Percentiles rank a stretch among this genome's conserved stretches.
Conservation (phyloP, 2,113 vertebrate genomes). For the Atrichornis clamosus region DNA sequence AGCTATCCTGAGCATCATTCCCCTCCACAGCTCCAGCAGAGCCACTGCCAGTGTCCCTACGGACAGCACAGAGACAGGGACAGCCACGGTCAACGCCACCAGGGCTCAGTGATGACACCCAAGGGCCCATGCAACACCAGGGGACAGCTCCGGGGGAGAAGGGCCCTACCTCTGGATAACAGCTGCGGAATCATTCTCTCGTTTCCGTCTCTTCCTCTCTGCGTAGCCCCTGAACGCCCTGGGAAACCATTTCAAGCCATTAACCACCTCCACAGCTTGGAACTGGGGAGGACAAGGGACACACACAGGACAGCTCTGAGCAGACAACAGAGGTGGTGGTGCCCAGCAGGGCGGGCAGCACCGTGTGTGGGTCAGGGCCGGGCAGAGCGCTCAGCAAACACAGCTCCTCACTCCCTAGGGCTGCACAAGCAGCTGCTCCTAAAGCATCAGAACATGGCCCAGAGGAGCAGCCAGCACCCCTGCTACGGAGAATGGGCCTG, state of each 20-base stretch:
- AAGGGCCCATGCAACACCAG: constrained; percentile 45
- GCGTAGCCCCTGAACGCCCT: constrained; percentile 96
- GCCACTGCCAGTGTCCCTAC: neutral
- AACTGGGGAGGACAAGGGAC: constrained; percentile 26
- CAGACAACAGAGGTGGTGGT: neutral
- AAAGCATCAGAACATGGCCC: neutral
- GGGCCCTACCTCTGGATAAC: constrained; percentile 92
- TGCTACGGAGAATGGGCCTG: neutral
- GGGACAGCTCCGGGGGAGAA: constrained; percentile 58
- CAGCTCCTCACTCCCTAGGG: neutral
- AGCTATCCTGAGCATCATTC: neutral
- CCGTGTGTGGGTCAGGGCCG: neutral
- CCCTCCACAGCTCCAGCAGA: neutral
- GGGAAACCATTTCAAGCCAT: constrained; percentile 80
- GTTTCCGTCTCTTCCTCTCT: constrained; percentile 94
- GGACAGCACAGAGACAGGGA: constrained; percentile 60
- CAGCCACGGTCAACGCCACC: neutral
- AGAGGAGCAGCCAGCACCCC: neutral
- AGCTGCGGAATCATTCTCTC: constrained; percentile 88
- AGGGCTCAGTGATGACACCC: neutral
- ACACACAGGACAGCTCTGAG: neutral
- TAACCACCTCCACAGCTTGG: constrained; percentile 63
- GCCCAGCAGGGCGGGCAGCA: neutral
- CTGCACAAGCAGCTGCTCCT: neutral
- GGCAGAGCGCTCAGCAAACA: neutral